These are phyloP conservation scores for Rhyzopertha dominica DNA, from an alignment of 1,140 invertebrate genomes.

Conservation along the genomic window DNA sequence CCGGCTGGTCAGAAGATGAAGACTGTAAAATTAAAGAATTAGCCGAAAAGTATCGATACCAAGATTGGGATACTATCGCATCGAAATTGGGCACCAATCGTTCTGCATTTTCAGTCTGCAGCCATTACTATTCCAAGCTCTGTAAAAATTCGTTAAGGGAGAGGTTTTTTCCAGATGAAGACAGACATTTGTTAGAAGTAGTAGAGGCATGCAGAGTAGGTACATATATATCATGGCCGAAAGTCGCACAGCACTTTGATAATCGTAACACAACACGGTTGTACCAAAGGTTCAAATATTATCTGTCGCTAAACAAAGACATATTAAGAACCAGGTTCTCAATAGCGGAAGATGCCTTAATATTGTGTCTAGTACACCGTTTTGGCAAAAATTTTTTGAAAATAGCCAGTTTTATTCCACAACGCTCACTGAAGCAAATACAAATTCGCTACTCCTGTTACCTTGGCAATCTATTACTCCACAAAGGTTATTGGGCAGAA, in stretches of 20 bases:
- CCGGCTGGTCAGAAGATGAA: constrained; percentile 55
- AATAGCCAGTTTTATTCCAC: constrained; percentile 49
- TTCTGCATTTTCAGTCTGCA: constrained; percentile 61
- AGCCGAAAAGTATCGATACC: constrained; percentile 46
- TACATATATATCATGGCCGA: constrained; percentile 60
- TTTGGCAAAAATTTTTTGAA: constrained; percentile 56
- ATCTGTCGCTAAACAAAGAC: constrained; percentile 23
- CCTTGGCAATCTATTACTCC: constrained; percentile 37
- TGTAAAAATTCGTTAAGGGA: constrained; percentile 37
- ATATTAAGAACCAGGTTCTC: constrained; percentile 55
- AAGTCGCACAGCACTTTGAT: constrained; percentile 54
- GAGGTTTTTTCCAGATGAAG: constrained; percentile 57
- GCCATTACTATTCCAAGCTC: constrained; percentile 55
- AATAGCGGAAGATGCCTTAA: constrained; percentile 55
- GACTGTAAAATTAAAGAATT: constrained; percentile 49
- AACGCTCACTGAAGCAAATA: constrained; percentile 51
- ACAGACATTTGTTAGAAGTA: constrained; percentile 50
- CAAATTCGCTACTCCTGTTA: constrained; percentile 50
- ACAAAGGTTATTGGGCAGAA: constrained; percentile 44
- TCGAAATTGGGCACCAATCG: constrained; percentile 51
- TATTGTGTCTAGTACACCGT: constrained; percentile 54
- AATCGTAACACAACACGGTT: constrained; percentile 58
- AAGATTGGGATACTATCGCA: constrained; percentile 63
- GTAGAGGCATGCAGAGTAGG: constrained; percentile 54
- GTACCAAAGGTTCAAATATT: constrained; percentile 52